Percentiles rank a stretch among this genome's conserved stretches.
phyloP scores from a whole-genome alignment of 1,140 invertebrate species.

The Harpegnathos saltator region DNA sequence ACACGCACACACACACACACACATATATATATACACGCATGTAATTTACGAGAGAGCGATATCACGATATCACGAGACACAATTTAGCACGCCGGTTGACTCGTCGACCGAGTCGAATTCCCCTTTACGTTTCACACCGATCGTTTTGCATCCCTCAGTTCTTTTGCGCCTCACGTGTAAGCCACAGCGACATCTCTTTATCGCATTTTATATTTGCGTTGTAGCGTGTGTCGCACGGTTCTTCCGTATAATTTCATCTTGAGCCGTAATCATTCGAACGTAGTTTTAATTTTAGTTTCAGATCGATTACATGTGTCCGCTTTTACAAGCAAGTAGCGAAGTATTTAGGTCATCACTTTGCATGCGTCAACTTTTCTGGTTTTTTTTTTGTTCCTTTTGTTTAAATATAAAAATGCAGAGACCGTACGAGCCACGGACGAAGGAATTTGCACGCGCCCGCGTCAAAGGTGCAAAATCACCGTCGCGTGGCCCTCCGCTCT shows the following conservation, averaged over 20 bases:
- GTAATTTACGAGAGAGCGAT: too few species aligned
- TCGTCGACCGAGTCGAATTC: constrained; percentile 37
- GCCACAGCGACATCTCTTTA: constrained; percentile 30
- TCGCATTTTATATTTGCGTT: constrained; percentile 39
- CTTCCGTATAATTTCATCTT: constrained; percentile 11
- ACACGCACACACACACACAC: too few species aligned
- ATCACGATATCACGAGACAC: constrained; percentile 45
- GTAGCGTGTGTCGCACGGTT: constrained; percentile 14
- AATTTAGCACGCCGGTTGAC: constrained; percentile 70
- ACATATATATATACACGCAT: too few species aligned
- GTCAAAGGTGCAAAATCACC: too few species aligned
- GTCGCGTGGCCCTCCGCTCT: too few species aligned
- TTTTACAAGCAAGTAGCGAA: constrained; percentile 24
- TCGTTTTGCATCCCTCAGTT: not conserved
- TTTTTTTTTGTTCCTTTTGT: constrained; percentile 1
- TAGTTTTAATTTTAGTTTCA: constrained; percentile 38
- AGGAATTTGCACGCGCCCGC: too few species aligned
- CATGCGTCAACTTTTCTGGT: constrained; percentile 35
- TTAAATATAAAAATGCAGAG: too few species aligned
- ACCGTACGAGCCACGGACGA: too few species aligned
- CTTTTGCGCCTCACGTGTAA: not conserved
- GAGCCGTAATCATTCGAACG: constrained; percentile 7
- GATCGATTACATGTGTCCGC: constrained; percentile 2
- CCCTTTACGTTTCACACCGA: constrained; percentile 5
- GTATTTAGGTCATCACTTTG: constrained; percentile 37